Evolutionary conservation across 2,888 invertebrate species (phyloP).

Genomic region (Busseola fusca): DNA sequence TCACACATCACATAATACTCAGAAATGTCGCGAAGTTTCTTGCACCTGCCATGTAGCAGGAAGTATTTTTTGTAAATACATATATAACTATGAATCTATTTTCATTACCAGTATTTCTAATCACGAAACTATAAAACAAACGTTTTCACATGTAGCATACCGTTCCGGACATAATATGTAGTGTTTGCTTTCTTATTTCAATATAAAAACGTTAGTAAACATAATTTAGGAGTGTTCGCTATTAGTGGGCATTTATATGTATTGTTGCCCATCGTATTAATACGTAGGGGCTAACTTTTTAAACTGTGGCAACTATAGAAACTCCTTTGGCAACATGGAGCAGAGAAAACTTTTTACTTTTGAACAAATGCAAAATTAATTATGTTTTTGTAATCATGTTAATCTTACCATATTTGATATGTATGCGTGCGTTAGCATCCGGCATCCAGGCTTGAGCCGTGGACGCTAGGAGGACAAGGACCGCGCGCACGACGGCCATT

Average conservation of each 20-base stretch:
- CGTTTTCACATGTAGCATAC: not conserved
- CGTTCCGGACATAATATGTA: not conserved
- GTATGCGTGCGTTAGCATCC: slow-evolving; percentile 91
- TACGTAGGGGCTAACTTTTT: not conserved
- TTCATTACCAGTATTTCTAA: slow-evolving; percentile 11
- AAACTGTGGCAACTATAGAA: not conserved
- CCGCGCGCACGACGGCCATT: slow-evolving; percentile 88
- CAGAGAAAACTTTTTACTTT: slow-evolving; percentile 2
- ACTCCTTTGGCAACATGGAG: not conserved
- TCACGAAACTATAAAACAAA: slow-evolving; percentile 14
- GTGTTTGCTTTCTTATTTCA: slow-evolving; percentile 6
- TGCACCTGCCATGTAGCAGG: slow-evolving; percentile 69
- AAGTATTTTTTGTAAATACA: slow-evolving; percentile 41
- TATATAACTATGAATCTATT: not conserved
- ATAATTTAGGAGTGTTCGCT: slow-evolving; percentile 2
- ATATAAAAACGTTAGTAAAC: not conserved
- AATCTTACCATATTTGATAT: slow-evolving; percentile 89
- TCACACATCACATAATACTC: slow-evolving; percentile 76
- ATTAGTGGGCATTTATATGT: not conserved
- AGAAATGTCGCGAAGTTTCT: slow-evolving; percentile 58
- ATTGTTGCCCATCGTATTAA: not conserved
- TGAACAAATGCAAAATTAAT: slow-evolving; percentile 6
- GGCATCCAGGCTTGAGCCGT: slow-evolving; percentile 92
- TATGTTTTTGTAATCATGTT: slow-evolving; percentile 3
- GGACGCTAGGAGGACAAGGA: slow-evolving; percentile 87